A percentile compares a stretch with the other conserved stretches of the same genome.
phyloP scores from a whole-genome alignment of 2,797 vertebrate species.

The Dermochelys coriacea region DNA sequence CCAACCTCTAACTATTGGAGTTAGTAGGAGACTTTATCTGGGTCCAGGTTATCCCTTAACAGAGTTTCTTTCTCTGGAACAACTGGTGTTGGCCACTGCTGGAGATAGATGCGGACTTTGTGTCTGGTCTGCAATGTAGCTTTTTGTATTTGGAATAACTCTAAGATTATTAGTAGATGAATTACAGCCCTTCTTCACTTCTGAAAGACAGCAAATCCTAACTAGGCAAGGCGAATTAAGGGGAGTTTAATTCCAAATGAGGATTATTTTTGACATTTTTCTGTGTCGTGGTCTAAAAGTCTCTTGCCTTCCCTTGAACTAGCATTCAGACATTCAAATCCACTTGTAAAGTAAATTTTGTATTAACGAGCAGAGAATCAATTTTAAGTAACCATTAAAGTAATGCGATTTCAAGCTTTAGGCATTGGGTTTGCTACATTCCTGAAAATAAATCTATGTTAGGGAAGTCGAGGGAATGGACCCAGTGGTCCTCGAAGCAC shows the following conservation, averaged over 20 bases:
- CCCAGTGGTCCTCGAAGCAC: background rate
- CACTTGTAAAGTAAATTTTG: slow-evolving; percentile 12
- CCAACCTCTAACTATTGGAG: background rate
- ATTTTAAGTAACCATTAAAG: slow-evolving; percentile 25
- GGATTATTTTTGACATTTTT: background rate
- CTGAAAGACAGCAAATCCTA: background rate
- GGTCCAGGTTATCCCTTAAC: background rate
- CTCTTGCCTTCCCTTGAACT: background rate
- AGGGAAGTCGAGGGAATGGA: background rate
- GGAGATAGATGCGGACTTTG: background rate
- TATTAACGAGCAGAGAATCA: slow-evolving; percentile 19
- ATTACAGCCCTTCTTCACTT: background rate
- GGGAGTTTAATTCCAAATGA: background rate
- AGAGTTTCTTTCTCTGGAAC: background rate
- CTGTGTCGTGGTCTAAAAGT: background rate
- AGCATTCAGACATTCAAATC: background rate
- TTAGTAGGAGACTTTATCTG: background rate
- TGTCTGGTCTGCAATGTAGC: background rate
- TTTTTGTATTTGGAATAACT: background rate
- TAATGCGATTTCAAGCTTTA: slow-evolving; percentile 16
- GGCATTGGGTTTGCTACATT: background rate
- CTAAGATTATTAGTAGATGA: background rate
- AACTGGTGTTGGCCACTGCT: background rate
- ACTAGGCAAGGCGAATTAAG: background rate
- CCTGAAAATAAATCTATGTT: background rate